Conservation (phyloP, 2,797 vertebrate species). For the Anabacerthia variegaticeps region DNA sequence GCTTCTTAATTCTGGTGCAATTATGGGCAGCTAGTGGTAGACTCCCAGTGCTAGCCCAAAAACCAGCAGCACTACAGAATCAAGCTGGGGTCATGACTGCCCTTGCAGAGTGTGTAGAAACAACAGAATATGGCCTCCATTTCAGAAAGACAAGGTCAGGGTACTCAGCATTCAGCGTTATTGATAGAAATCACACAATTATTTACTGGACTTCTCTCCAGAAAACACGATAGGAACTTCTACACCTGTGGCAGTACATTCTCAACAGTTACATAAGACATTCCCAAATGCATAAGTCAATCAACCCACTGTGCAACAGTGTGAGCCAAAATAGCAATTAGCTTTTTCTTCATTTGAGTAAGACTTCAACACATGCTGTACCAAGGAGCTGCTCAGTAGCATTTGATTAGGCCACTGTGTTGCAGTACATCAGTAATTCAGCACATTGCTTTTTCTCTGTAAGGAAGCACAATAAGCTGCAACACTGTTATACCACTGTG, state of each 20-base stretch:
- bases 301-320: neutral
- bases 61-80: neutral
- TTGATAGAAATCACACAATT: neutral
- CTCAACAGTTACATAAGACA: neutral
- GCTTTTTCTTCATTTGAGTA: neutral
- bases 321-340: neutral
- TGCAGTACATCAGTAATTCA: neutral
- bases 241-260: fast-evolving
- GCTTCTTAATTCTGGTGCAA: neutral
- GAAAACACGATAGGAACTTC: neutral
- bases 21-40: neutral
- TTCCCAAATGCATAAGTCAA: neutral
- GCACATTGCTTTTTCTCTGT: neutral
- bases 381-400: neutral
- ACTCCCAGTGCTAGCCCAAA: neutral
- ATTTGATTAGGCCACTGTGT: neutral
- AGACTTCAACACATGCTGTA: neutral
- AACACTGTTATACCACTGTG: neutral
- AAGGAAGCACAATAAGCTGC: neutral
- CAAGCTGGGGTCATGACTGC: neutral
- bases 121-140: neutral
- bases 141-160: neutral
- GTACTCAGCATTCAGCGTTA: neutral
- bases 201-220: neutral
- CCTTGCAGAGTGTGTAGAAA: neutral